Conservation (phyloP, 2,797 vertebrate genomes). For the Bradypus variegatus region DNA sequence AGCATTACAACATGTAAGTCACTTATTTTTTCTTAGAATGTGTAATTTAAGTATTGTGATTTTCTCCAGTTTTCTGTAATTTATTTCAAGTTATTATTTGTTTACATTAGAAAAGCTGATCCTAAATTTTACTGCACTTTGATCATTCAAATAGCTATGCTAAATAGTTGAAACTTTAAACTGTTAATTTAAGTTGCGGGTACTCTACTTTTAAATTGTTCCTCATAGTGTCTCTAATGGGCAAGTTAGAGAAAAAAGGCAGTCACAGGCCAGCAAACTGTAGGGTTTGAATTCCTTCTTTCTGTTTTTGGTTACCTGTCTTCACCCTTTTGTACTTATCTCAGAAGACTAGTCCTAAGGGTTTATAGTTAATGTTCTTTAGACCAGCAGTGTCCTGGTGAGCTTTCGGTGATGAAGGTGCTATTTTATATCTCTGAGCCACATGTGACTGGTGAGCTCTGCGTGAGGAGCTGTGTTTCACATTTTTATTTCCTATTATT, state of each 20-base stretch:
- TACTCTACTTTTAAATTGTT: background rate
- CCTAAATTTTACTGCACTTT: background rate
- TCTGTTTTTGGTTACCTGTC: background rate
- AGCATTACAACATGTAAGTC: slow-evolving; percentile 95
- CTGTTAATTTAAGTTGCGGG: background rate
- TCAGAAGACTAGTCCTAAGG: background rate
- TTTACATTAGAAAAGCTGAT: background rate
- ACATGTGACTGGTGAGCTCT: background rate
- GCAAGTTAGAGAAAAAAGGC: background rate
- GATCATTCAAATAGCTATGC: background rate
- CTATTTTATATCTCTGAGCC: background rate
- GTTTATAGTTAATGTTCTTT: background rate
- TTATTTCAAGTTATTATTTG: slow-evolving; percentile 2
- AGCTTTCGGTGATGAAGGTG: background rate
- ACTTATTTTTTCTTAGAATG: background rate
- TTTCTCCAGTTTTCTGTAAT: background rate
- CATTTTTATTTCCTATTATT: background rate
- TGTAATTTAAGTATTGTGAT: background rate
- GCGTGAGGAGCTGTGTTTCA: background rate
- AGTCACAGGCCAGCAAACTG: background rate
- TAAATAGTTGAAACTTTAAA: background rate
- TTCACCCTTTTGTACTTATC: background rate
- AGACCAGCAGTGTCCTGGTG: background rate
- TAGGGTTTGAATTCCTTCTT: background rate
- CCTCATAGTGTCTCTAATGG: background rate